These are phyloP conservation scores for Drosophila subquinaria DNA, from an alignment of 2,888 invertebrate species.

Conservation along the genomic window DNA sequence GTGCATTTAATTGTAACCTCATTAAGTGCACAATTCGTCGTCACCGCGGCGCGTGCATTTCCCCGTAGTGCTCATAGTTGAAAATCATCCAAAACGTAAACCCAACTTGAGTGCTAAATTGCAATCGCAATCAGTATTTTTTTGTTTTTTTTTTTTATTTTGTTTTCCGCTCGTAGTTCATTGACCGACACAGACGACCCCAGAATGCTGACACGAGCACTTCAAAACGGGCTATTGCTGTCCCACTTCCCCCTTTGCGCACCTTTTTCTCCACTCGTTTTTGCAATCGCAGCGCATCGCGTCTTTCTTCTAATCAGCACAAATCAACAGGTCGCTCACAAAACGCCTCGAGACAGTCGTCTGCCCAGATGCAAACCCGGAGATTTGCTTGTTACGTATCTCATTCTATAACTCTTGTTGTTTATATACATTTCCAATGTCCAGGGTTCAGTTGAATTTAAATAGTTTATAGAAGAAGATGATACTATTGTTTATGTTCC, in stretches of 20 bases:
- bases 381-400: constrained; percentile 19
- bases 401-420: constrained; percentile 1
- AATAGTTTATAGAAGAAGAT: constrained; percentile 42
- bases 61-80: constrained; percentile 31
- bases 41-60: constrained; percentile 55
- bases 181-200: constrained; percentile 71
- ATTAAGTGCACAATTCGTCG: constrained; percentile 58
- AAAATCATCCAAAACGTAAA: constrained; percentile 25
- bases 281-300: constrained; percentile 49
- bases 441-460: constrained; percentile 45
- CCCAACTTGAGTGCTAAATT: constrained; percentile 43
- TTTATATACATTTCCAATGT: not conserved
- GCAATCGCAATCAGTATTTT: constrained; percentile 64
- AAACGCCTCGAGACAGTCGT: constrained; percentile 20
- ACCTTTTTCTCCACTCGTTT: not conserved
- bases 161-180: constrained; percentile 68
- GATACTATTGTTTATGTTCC: constrained; percentile 67
- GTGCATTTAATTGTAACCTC: constrained; percentile 62
- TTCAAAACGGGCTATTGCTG: constrained; percentile 26
- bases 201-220: constrained; percentile 72
- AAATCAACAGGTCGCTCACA: constrained; percentile 38
- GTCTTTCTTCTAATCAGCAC: constrained; percentile 69
- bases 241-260: not conserved
- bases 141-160: constrained; percentile 9
- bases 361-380: constrained; percentile 25